Base-by-base conservation (phyloP, 2,888 invertebrate genomes). In the Neria commutata region DNA sequence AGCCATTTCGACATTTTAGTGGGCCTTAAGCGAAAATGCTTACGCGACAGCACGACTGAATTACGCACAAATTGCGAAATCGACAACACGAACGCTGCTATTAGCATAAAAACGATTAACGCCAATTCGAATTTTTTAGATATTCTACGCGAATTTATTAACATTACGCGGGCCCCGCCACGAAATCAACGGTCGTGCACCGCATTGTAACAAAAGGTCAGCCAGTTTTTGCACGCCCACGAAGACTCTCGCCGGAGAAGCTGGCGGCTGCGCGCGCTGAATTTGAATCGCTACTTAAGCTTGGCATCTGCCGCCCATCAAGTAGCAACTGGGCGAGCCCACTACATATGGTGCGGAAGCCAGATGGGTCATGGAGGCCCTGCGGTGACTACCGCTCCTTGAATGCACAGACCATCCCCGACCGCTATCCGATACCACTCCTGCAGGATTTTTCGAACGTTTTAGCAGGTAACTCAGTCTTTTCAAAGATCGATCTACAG, bases 261-360 rank as follows among this genome's bases (percentile, higher is more conserved):
- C 52, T 67, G 2, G 23, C 17, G 24, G 37, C 53, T 3, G 62
- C 62, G 2, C 59, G 58, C 56, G 37, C 46, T 1, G 58, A 68
- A 33, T 61, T 61, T 24, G 23, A 59, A 8, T 49, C 42, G 16
- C 21, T 63, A 8, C 8, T 65, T 1, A 70, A 81, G 21, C 60
- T 69, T 19, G 83, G 80, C 0, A 79, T 83, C 11, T 79, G 79
- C 29, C 67, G 80, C 2, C 81, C 79, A 0, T 82, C 81, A 0
- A 74, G 72, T 3, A 79, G 79, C 34, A 62, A 68, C 2, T 83
- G 79, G 80, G 69, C 81, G 0, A 77, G 72, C 45, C 82, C 78
- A 2, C 62, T 83, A 0, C 75, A 76, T 52, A 56, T 77, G 62
- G 71, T 68, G 10, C 60, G 52, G 8, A 76, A 75, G 56, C 57